These are phyloP conservation scores for Neosilurus hyrtlii DNA, from an alignment of 2,797 vertebrate genomes.

Conservation along the genomic window DNA sequence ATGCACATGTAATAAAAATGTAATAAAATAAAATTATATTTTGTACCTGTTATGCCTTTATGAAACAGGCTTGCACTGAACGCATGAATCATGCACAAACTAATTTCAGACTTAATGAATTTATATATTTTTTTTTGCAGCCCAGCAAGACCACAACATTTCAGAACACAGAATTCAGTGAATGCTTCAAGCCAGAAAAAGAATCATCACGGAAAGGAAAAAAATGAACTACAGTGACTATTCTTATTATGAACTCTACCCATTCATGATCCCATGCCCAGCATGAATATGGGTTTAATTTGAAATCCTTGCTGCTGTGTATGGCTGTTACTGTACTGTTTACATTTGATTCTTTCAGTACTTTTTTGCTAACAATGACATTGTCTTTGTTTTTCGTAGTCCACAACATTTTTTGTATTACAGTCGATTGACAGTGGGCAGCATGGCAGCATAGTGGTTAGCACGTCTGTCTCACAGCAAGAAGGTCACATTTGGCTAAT, in stretches of 20 bases:
- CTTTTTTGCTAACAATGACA: not conserved
- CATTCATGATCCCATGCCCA: not conserved
- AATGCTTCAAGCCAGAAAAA: not conserved
- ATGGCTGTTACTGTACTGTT: not conserved
- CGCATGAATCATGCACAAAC: not conserved
- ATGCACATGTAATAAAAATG: not conserved
- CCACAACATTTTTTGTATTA: not conserved
- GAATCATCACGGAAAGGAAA: not conserved
- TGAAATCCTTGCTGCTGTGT: slow-evolving; percentile 1
- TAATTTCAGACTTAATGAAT: not conserved
- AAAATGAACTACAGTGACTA: not conserved
- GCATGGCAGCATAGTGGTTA: too few species aligned
- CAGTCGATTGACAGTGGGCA: not conserved
- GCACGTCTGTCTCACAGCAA: too few species aligned
- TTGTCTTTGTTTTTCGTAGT: not conserved
- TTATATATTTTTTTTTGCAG: not conserved
- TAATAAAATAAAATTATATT: too few species aligned
- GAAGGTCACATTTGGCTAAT: too few species aligned
- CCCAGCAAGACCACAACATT: not conserved
- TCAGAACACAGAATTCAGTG: not conserved
- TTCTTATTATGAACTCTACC: not conserved
- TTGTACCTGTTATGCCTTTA: not conserved
- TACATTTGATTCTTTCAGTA: not conserved
- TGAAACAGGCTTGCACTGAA: not conserved
- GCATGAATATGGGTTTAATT: not conserved